phyloP scores from a whole-genome alignment of 2,797 vertebrate genomes.

The Danio albolineatus region DNA sequence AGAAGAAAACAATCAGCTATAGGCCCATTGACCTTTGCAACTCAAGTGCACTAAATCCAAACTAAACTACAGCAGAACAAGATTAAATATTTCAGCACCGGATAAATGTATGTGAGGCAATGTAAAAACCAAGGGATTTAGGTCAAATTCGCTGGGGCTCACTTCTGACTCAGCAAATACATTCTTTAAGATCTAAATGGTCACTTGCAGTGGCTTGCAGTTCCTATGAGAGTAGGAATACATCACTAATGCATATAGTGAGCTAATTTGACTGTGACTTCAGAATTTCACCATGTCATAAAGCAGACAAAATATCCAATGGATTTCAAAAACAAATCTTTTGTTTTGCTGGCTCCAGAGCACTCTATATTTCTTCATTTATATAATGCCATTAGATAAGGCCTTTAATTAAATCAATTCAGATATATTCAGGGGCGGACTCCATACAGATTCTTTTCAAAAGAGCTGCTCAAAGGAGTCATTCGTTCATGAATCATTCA shows the following conservation, averaged over 20 bases:
- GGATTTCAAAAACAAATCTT: not conserved
- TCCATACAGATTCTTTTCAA: not conserved
- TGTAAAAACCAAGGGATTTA: not conserved
- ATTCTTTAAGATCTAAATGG: constrained; percentile 22
- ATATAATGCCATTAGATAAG: not conserved
- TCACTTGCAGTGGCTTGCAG: constrained; percentile 4
- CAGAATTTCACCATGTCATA: not conserved
- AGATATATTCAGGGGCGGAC: not conserved
- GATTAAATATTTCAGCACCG: not conserved
- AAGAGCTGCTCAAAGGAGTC: not conserved
- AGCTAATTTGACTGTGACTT: not conserved
- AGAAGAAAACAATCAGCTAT: not conserved
- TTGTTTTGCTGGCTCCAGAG: not conserved
- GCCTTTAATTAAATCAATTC: not conserved
- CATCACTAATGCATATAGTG: constrained; percentile 1
- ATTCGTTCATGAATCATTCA: not conserved
- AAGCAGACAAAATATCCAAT: not conserved
- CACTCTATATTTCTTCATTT: not conserved
- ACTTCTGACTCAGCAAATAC: constrained; percentile 1
- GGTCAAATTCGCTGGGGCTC: not conserved
- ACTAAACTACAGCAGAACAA: not conserved
- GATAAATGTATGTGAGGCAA: not conserved
- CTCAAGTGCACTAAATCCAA: not conserved
- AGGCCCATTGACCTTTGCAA: not conserved
- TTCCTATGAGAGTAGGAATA: not conserved